Evolutionary conservation across 2,797 vertebrate species (phyloP), one percentile per base, ranked within the genome.

Genomic region (Poecilia picta): DNA sequence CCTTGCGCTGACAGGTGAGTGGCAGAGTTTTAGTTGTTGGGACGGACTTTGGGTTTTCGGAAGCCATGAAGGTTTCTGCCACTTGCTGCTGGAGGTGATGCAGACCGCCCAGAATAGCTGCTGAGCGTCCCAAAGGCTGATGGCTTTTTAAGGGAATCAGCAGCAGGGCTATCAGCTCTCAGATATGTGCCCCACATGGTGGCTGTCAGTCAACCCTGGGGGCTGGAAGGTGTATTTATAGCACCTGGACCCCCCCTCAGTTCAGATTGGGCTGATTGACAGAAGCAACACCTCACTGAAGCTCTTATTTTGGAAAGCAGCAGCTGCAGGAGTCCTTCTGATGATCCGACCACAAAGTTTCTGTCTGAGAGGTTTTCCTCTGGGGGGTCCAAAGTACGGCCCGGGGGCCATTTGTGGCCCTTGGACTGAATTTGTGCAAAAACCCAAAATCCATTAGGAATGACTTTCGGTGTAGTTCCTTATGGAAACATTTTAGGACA

Each of bases 71-170:
- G 23, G 2, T 72, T 81, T 84, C 49, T 64, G 59, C 55, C 70
- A 57, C 39, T 81, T 87, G 55, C 8, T 31, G 62, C 16, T 86
- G 90, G 84, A 86, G 89, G 89, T 89, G 87, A 89, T 85, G 84
- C 13, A 77, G 76, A 23, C 80, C 10, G 88, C 92, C 92, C 89
- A 97, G 96, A 99, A 99, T 99, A 99, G 97, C 95, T 92, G 87
- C 95, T 98, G 97, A 96, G 96, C 96, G 96, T 93, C 93, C 59
- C 31, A 20, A 1, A 15, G 57, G 88, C 90, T 87, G 79, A 98
- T 99, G 97, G 96, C 98, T 99, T 99, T 99, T 99, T 99, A 99
- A 98, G 98, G 98, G 97, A 98, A 99, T 98, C 97, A 93, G 91
- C 96, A 92, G 92, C 96, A 89, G 93, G 78, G 94, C 92, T 94